phyloP scores from a whole-genome alignment of 1,140 invertebrate species.

The Drosophila lacertosa region DNA sequence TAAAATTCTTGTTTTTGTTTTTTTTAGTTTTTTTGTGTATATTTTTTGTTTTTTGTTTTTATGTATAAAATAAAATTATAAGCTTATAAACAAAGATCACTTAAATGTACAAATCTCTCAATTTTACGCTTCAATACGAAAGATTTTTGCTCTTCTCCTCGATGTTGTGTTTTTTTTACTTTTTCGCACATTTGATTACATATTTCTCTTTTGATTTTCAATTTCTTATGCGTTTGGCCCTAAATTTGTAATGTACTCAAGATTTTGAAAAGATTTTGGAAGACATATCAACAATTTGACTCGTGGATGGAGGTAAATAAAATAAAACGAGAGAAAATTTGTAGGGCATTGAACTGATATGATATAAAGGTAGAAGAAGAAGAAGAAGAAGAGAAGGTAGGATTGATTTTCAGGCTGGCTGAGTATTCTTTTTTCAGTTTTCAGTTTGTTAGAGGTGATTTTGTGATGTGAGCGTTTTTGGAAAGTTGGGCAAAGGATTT shows the following conservation, averaged over 20 bases:
- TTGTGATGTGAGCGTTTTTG: conserved; percentile 63
- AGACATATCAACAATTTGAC: conserved; percentile 42
- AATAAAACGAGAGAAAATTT: conserved; percentile 22
- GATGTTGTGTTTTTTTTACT: conserved; percentile 68
- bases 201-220: conserved; percentile 3
- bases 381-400: too few species aligned
- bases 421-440: conserved; percentile 41
- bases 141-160: conserved; percentile 67
- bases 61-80: conserved; percentile 84
- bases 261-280: conserved; percentile 29
- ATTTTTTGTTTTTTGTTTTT: conserved; percentile 70
- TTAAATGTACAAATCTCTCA: conserved; percentile 84
- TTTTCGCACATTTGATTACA: conserved; percentile 53
- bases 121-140: conserved; percentile 69
- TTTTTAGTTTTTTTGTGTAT: conserved; percentile 63
- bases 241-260: conserved; percentile 20
- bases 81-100: conserved; percentile 84
- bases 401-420: conserved; percentile 41
- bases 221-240: conserved; percentile 28
- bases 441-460: conserved; percentile 39
- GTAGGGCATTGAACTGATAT: conserved; percentile 43
- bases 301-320: conserved; percentile 24
- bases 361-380: conserved; percentile 26
- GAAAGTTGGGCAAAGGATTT: conserved; percentile 40
- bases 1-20: conserved; percentile 13